Base-by-base conservation (phyloP, 2,888 invertebrate genomes). In the Apodemia mormo region DNA sequence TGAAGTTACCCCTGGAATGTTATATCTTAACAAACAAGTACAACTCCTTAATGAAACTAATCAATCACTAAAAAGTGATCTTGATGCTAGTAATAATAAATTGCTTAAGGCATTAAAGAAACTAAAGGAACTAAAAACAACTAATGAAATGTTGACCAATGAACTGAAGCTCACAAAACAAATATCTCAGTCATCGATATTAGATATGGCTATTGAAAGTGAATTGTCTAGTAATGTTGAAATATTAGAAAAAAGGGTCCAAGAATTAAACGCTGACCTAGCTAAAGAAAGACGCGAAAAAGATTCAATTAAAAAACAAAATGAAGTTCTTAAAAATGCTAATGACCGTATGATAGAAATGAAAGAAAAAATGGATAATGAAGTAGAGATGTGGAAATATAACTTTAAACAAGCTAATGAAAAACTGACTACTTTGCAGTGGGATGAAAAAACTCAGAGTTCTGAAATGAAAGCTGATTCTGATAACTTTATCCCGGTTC, bases 91-190 rank as follows among this genome's bases (percentile, higher is more conserved):
- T 72, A 96, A 96, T 83, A 86, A 95, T 0, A 97, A 97, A 82
- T 95, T 96, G 45, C 95, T 95, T 1, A 98, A 97, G 88, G 94
- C 97, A 75, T 90, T 98, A 77, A 96, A 96, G 79, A 98, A 97
- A 85, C 88, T 98, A 64, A 98, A 97, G 85, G 96, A 97, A 81
- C 94, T 97, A 69, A 98, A 98, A 85, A 87, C 88, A 2, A 95
- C 94, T 73, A 95, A 96, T 80, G 96, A 96, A 54, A 90, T 94
- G 76, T 83, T 96, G 54, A 86, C 88, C 12, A 93, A 93, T 70
- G 94, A 95, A 82, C 78, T 95, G 71, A 94, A 93, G 77, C 84
- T 92, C 37, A 90, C 92, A 52, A 94, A 93, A 77, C 92, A 94
- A 68, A 78, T 94, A 65, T 90, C 93, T 22, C 89, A 93, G 70